Evolutionary conservation across 2,797 vertebrate genomes (phyloP), one percentile per base, ranked within the genome.

Genomic region (Sebastes oblongus): DNA sequence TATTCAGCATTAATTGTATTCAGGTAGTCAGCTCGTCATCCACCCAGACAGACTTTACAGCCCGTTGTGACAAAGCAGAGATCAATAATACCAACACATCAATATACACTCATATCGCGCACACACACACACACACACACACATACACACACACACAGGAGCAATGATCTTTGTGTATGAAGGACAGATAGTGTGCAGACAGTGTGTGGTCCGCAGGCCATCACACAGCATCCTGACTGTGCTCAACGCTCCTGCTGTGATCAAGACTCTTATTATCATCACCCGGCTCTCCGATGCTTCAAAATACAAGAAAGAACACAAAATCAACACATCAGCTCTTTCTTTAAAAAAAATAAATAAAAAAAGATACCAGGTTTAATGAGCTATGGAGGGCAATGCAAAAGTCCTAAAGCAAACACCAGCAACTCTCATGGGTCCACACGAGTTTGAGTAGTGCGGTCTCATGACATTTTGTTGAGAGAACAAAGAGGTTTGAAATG

Each of bases 11-110:
- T 72, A 52, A 72, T 4, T 34, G 55, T 59, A 46, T 72, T 25
- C 77, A 72, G 56, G 50, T 32, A 64, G 50, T 66, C 72, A 72
- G 71, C 24, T 55, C 22, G 9, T 72, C 70, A 73, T 42, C 42
- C 25, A 18, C 12, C 58, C 32, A 68, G 60, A 46, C 65, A 81
- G 61, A 39, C 69, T 61, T 75, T 60, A 42, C 42, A 56, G 61
- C 34, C 58, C 32, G 67, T 54, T 66, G 30, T 39, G 55, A 75
- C 75, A 68, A 75, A 75, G 27, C 9, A 22, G 6, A 68, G 54
- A 86, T 81, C 83, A 76, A 84, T 83, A 73, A 72, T 16, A 50
- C 18, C 32, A 61, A 75, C 70, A 50, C 61, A 72, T 71, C 62
- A 70, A 75, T 32, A 72, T 46, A 46, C 42, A 46, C 42, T 46